Evolutionary conservation across 2,888 invertebrate genomes (phyloP).

Genomic region (Tortrix viridana): DNA sequence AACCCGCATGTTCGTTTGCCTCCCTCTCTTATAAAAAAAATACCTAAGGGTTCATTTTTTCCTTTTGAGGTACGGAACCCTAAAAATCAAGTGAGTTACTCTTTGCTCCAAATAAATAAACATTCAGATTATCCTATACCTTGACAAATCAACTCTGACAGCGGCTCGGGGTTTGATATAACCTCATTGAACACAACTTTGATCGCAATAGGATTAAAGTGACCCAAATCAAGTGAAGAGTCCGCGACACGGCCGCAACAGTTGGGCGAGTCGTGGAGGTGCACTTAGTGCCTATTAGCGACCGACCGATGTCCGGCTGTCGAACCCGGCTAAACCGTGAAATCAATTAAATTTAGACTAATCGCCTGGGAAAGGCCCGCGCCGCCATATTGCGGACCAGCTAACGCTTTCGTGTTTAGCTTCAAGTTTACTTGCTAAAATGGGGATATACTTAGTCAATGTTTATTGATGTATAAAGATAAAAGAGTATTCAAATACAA

Average conservation of each 20-base stretch:
- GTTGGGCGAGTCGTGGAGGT: conserved; percentile 44
- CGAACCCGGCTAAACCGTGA: conserved; percentile 46
- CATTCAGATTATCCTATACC: neutral
- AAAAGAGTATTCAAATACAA: too few species aligned
- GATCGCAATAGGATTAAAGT: conserved; percentile 43
- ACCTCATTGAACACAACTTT: conserved; percentile 38
- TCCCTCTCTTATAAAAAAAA: too few species aligned
- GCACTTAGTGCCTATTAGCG: conserved; percentile 47
- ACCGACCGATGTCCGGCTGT: conserved; percentile 38
- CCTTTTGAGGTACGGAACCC: too few species aligned
- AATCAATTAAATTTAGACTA: conserved; percentile 70
- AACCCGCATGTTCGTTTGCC: too few species aligned
- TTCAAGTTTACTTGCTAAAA: neutral
- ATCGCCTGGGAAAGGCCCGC: conserved; percentile 61
- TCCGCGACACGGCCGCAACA: conserved; percentile 48
- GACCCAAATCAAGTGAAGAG: conserved; percentile 48
- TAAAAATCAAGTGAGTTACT: too few species aligned
- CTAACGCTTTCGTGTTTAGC: conserved; percentile 5
- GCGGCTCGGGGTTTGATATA: conserved; percentile 14
- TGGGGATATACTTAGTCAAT: too few species aligned
- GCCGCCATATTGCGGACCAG: conserved; percentile 15
- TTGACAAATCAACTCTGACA: conserved; percentile 22
- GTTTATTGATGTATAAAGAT: too few species aligned
- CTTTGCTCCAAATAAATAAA: too few species aligned
- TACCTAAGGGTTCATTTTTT: too few species aligned